phyloP scores from a whole-genome alignment of 2,113 vertebrate species.

The Zapornia atra region DNA sequence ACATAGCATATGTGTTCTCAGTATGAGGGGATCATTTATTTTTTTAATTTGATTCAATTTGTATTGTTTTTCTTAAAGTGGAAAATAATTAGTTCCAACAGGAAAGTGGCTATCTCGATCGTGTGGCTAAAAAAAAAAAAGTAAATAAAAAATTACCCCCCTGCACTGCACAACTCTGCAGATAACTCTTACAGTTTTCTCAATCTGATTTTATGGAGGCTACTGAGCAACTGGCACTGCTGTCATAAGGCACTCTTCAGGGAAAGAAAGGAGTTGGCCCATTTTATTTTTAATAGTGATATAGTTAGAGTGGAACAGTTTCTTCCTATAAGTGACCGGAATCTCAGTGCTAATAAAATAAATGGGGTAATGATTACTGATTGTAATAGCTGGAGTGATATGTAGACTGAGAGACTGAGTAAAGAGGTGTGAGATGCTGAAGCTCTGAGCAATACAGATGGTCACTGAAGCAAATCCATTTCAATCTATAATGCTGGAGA shows the following conservation, averaged over 20 bases:
- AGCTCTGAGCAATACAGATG: neutral
- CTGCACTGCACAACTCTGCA: neutral
- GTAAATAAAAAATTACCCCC: too few species aligned
- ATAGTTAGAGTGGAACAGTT: neutral
- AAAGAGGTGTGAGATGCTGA: neutral
- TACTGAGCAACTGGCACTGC: neutral
- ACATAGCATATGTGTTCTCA: neutral
- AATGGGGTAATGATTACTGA: neutral
- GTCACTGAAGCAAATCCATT: neutral
- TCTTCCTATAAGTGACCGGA: neutral
- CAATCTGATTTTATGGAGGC: neutral
- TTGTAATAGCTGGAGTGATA: neutral
- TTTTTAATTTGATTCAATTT: constrained; percentile 7
- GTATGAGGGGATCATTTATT: neutral
- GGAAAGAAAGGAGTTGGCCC: neutral
- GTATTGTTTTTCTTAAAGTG: neutral
- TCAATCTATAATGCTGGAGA: neutral
- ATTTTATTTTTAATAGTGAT: neutral
- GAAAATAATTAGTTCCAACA: neutral
- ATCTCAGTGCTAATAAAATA: neutral
- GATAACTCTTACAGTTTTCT: neutral
- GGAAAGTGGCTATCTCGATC: neutral
- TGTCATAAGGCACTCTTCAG: neutral
- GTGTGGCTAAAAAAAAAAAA: neutral
- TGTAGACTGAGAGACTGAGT: neutral